phyloP scores from a whole-genome alignment of 2,888 invertebrate species.

The Drosophila stalkeri region DNA sequence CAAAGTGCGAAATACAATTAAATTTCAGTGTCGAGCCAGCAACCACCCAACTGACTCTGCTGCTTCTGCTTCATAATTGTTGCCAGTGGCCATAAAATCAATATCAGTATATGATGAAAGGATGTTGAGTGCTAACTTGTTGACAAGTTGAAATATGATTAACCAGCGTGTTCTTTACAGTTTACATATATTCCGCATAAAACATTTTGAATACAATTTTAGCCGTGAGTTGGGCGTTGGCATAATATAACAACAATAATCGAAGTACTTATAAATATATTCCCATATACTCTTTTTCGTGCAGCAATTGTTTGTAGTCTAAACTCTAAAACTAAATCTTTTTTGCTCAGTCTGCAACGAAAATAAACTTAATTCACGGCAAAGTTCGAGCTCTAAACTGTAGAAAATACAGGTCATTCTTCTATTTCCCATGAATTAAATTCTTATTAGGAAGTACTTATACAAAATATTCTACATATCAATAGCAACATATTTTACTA shows the following conservation, averaged over 20 bases:
- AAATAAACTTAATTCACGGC: too few species aligned
- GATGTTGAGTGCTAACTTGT: not conserved
- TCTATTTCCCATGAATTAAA: too few species aligned
- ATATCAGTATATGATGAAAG: constrained; percentile 7
- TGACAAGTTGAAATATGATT: not conserved
- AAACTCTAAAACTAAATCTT: too few species aligned
- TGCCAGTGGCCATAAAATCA: constrained; percentile 34
- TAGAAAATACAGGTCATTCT: too few species aligned
- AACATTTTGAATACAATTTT: not conserved
- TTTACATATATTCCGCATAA: too few species aligned
- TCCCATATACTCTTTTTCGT: too few species aligned
- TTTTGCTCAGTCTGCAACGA: too few species aligned
- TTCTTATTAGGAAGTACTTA: not conserved
- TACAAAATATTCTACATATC: not conserved
- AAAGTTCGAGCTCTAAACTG: too few species aligned
- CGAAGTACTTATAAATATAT: too few species aligned
- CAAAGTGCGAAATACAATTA: constrained; percentile 51
- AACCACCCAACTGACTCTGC: not conserved
- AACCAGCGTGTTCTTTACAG: not conserved
- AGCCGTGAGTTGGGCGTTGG: not conserved
- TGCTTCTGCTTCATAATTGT: constrained; percentile 27
- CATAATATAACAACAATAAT: too few species aligned
- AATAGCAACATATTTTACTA: not conserved
- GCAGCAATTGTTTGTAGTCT: too few species aligned
- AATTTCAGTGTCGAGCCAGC: constrained; percentile 21